Conservation (phyloP, 1,140 invertebrate species). For the Drosophila mauritiana region DNA sequence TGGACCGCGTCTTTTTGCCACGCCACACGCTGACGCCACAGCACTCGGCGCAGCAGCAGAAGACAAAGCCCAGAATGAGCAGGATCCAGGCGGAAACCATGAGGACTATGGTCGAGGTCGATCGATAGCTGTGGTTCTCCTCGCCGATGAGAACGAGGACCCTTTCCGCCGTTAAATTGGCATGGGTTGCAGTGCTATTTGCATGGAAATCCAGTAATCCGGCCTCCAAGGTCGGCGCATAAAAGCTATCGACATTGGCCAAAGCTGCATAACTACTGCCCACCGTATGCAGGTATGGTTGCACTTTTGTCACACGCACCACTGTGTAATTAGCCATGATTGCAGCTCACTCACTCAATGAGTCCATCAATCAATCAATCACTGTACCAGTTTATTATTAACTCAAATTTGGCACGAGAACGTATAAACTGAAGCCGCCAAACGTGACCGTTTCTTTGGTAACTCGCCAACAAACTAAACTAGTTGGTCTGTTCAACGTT, state of each 20-base stretch:
- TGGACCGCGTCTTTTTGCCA: conserved; percentile 50
- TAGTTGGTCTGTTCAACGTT: conserved; percentile 13
- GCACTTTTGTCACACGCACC: conserved; percentile 58
- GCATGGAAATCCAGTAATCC: conserved; percentile 17
- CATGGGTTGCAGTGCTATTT: conserved; percentile 15
- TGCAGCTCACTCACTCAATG: conserved; percentile 31
- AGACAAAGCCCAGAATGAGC: conserved; percentile 73
- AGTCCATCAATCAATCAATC: conserved; percentile 30
- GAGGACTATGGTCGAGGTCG: conserved; percentile 73
- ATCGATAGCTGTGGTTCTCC: conserved; percentile 62
- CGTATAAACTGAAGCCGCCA: conserved; percentile 8
- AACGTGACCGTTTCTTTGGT: conserved; percentile 42
- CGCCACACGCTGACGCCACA: conserved; percentile 72
- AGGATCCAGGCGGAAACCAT: conserved; percentile 76
- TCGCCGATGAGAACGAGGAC: conserved; percentile 56
- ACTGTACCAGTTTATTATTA: conserved; percentile 22
- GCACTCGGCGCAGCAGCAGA: conserved; percentile 78
- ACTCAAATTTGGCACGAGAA: conserved; percentile 4
- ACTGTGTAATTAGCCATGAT: conserved; percentile 65
- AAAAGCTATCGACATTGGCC: conserved; percentile 46
- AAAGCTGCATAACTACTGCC: conserved; percentile 58
- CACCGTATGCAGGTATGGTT: conserved; percentile 58
- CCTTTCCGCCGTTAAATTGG: conserved; percentile 47
- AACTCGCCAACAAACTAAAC: conserved; percentile 40
- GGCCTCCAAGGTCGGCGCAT: conserved; percentile 30